Base-by-base conservation (phyloP, 1,140 invertebrate genomes). In the Scylla paramamosain region DNA sequence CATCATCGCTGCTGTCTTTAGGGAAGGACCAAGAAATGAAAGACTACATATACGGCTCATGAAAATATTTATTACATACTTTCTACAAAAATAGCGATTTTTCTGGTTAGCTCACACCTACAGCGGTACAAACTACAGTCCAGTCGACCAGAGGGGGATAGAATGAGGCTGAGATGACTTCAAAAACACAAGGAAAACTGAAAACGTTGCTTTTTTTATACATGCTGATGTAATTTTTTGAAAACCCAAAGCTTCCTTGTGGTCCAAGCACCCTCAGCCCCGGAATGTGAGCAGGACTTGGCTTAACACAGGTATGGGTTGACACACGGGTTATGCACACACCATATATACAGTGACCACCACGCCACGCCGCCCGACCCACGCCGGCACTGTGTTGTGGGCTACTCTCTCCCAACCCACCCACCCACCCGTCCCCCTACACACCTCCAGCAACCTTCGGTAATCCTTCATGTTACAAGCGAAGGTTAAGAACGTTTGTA, bases 61-160 rank as follows among this genome's bases (percentile, higher is more conserved):
- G 67, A 77, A 77, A 77, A 77, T 77, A 77, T 77, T 77, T 77
- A 77, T 77, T 77, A 77, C 67, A 77, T 77, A 77, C 67, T 77
- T 77, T 77, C 67, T 77, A 77, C 67, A 77, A 77, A 77, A 77
- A 77, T 77, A 77, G 67, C 67, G 67, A 77, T 77, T n/a, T n/a
- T 7, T 77, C n/a, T 25, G 67, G 25, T 77, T 77, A 77, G 67
- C 67, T 77, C 25, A 77, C 67, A 77, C 67, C n/a, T 77, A 77
- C 67, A n/a, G 67, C n/a, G 67, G 67, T 77, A 77, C 67, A 77
- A 77, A 77, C 67, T 77, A 77, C 67, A 77, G 67, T 77, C 25
- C 20, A 77, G 67, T 77, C 67, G 67, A 77, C 67, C 67, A 77
- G 6, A 77, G 67, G 25, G 67, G 67, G 67, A 77, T n/a, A 77